Evolutionary conservation across 2,113 vertebrate species (phyloP), one percentile per base, ranked within the genome.

Genomic region (Condylura cristata): DNA sequence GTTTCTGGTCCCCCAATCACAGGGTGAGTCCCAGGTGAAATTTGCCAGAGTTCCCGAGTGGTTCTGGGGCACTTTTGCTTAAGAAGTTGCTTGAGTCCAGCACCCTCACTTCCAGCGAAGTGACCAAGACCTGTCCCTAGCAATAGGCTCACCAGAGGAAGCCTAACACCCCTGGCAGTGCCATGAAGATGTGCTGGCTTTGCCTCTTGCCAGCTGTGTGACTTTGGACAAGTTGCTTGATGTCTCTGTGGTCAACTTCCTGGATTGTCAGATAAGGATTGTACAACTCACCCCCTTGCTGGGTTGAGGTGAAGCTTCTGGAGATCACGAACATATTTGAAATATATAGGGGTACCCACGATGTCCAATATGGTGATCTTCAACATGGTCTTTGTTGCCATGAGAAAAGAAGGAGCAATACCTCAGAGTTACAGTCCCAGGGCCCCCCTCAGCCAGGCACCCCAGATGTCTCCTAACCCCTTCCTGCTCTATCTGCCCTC

Each of bases 1-100:
- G 0, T 2, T n/a, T 41, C 28, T 24, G 56, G 28, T 34, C 32
- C 58, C 30, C 16, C 8, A 1, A 0, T 10, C 68, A 3, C 16
- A 26, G 56, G 20, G 30, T 18, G 51, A 83, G 58, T 26, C 18
- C 26, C 1, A 2, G 46, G n/a, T 1, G 1, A n/a, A 20, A 30
- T 51, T 83, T 41, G 22, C 39, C 24, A 28, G 70, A 34, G 11
- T 61, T 32, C n/a, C 30, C 24, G 2, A 1, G 30, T 71, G 18
- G 5, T 30, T 46, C 72, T 8, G 24, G 14, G 24, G 20, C 6
- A 26, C 30, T 3, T 8, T 76, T 34, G n/a, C 80, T 51, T 32
- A 26, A 53, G 32, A 44, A 65, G 34, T 51, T 76, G 34, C 51
- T 56, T 22, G 39, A n/a, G 22, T n/a, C 81, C 34, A 28, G 34